Evolutionary conservation across 1,140 invertebrate species (phyloP), one percentile per base, ranked within the genome.

Genomic region (Drosophila ohnishii): DNA sequence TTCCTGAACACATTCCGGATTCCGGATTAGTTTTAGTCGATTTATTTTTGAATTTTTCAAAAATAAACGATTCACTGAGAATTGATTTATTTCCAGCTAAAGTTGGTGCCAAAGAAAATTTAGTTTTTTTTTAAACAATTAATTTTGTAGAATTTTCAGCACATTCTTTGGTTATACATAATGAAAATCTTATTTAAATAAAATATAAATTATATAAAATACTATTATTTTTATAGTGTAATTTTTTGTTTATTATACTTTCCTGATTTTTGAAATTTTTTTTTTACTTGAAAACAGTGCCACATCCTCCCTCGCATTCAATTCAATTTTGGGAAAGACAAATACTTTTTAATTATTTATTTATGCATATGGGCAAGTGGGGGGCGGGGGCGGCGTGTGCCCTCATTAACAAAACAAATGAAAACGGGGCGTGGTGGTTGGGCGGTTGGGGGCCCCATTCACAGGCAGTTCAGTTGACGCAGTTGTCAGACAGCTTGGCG

Each of bases 301-400:
- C n/a, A 14, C 25, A 10, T 30, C 2, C 10, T 13, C 13, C 32
- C 35, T 53, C 51, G 32, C 45, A 64, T 74, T 75, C 19, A 75
- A 75, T 75, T 75, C 44, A 75, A 75, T 75, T 75, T 55, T 75
- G n/a, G 50, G 19, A 56, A 74, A 74, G 37, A 75, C 72, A 73
- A 73, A 73, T 73, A 73, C 48, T 55, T 73, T 74, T 74, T 74
- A 74, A 75, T 76, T 69, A 69, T 76, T 59, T 76, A 76, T 77
- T 61, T 77, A 77, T 76, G 53, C 57, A 77, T 69, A 61, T 60
- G 42, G 61, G n/a, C 10, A 34, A 39, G n/a, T 28, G 19, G 5
- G 7, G n/a, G 19, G 55, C 8, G 37, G 50, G 16, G 16, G 14
- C 11, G 30, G 44, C 35, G 73, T 55, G 19, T 55, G 51, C 51